These are phyloP conservation scores for Gambusia holbrooki DNA, from an alignment of 2,113 vertebrate species.

Conservation along the genomic window DNA sequence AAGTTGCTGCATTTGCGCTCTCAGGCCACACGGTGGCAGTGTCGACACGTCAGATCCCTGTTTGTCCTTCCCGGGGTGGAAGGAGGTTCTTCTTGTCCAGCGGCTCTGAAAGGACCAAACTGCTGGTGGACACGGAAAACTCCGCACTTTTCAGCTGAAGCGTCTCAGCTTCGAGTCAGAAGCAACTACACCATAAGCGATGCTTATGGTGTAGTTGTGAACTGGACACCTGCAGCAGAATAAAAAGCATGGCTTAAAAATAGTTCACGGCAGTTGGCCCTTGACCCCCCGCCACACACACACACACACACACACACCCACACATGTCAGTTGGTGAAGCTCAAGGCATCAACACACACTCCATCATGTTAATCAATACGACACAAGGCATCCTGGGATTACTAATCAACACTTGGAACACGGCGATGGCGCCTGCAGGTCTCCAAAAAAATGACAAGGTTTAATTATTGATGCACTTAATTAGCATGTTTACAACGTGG, in stretches of 20 bases:
- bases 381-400: neutral
- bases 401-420: neutral
- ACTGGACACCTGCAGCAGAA: too few relatives aligned
- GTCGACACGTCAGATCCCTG: constrained; percentile 18
- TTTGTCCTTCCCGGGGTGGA: neutral
- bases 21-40: constrained; percentile 51
- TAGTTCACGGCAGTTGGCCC: neutral
- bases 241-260: neutral
- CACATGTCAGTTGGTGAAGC: neutral
- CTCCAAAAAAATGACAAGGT: neutral
- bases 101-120: neutral
- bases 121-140: neutral
- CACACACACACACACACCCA: too few relatives aligned
- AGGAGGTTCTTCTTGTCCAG: too few relatives aligned
- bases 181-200: too few relatives aligned
- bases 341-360: neutral
- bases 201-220: too few relatives aligned
- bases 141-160: neutral
- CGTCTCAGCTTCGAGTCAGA: neutral
- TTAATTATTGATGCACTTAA: neutral
- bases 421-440: neutral
- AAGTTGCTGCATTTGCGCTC: constrained; percentile 21
- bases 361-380: neutral
- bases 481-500: neutral
- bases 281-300: neutral